A percentile compares a stretch with the other conserved stretches of the same genome.
Evolutionary conservation across 1,140 invertebrate species (phyloP).

Genomic region (Drosophila trapezifrons): DNA sequence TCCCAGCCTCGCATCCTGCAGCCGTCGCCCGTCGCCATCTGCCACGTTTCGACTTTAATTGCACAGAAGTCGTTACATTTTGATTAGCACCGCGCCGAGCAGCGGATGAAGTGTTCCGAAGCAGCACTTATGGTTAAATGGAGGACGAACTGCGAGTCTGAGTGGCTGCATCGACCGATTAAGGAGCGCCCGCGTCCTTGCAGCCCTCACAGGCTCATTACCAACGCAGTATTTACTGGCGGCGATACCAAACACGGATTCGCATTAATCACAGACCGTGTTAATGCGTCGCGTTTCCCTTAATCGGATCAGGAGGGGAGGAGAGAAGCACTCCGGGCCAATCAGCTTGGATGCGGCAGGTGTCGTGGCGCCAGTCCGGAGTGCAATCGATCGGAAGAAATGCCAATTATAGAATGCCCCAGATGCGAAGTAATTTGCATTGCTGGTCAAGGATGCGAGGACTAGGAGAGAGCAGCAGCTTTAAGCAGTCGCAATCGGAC

Average conservation of each 20-base stretch:
- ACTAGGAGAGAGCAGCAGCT: neutral
- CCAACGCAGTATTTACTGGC: neutral
- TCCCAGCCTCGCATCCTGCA: neutral
- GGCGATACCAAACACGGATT: conserved; percentile 2
- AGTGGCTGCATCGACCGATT: conserved; percentile 11
- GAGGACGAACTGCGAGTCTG: neutral
- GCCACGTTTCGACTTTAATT: conserved; percentile 57
- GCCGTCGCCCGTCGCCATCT: neutral
- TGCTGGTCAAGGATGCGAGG: conserved; percentile 2
- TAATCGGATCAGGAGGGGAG: conserved; percentile 17
- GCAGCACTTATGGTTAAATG: conserved; percentile 1
- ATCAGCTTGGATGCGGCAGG: too few relatives aligned
- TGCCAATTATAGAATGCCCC: conserved; percentile 32
- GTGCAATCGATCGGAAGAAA: conserved; percentile 25
- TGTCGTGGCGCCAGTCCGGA: neutral
- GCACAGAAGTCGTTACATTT: conserved; percentile 52
- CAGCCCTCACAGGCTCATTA: conserved; percentile 18
- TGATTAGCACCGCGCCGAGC: conserved; percentile 45
- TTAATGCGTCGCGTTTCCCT: conserved; percentile 26
- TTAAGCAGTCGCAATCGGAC: conserved; percentile 13
- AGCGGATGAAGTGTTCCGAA: neutral
- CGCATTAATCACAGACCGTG: conserved; percentile 33
- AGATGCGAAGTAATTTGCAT: conserved; percentile 32
- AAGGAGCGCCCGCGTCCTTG: conserved; percentile 5
- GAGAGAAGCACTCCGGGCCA: neutral